Base-by-base conservation (phyloP, 2,888 invertebrate species). In the Emesis furor region DNA sequence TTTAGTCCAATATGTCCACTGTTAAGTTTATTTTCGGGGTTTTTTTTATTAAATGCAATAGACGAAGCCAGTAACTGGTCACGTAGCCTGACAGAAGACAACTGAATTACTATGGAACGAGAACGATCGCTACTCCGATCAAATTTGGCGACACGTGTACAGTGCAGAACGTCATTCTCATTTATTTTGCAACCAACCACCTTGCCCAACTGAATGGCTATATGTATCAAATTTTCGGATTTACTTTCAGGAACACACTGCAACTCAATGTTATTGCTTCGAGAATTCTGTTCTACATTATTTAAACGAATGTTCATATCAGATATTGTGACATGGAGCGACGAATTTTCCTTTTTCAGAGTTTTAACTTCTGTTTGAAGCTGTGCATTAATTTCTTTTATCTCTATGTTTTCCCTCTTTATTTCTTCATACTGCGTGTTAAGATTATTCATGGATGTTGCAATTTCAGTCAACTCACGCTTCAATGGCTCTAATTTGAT, bases 1-100 rank as follows among this genome's bases (percentile, higher is more conserved):
- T 59, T 59, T 1, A 59, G 8, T 5, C 59, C 59, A 30, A 65
- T n/a, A 24, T 35, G 37, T 24, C 8, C 39, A 35, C 55, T 74
- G 10, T 74, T 74, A 0, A 74, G 62, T 30, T 74, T 74, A 14
- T 74, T 62, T 35, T 37, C 17, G 3, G 74, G 55, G 39, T 74
- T 24, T 24, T 62, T 62, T 59, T 12, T 74, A 35, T 74, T 74
- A 42, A 39, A 62, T 2, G 17, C 39, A 3, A 39, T 5, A 12
- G 42, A 62, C 17, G 17, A 35, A 24, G 62, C 62, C 14, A 74
- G 65, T n/a, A 74, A 4, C 17, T 74, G 62, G 30, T 74, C 74
- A n/a, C 62, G 59, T 14, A 62, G 39, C 39, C 39, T 74, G n/a
- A 65, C 5, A 24, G 24, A 24, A 24, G 24, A 24, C 24, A 24